Evolutionary conservation across 2,797 vertebrate species (phyloP), one percentile per base, ranked within the genome.

Genomic region (Sebastes minor): DNA sequence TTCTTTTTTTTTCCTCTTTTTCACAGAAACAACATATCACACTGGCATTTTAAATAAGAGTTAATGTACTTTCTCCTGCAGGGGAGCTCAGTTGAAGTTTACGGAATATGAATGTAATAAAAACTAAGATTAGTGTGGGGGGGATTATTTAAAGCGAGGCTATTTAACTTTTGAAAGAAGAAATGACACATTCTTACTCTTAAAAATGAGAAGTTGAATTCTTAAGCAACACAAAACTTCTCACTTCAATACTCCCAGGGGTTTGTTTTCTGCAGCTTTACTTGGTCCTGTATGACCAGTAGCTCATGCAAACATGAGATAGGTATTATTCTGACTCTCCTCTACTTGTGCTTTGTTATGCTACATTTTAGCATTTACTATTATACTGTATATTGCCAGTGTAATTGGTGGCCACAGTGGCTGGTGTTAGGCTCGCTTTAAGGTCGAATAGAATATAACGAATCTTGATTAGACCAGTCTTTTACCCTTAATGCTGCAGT

Each of bases 41-140:
- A 65, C 46, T 80, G 81, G 76, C 80, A 78, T 80, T 87, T 84
- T 83, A 76, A 92, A 83, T 76, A 82, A 30, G 68, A 86, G 81
- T 87, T 90, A 80, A 87, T 85, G 63, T 68, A 59, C 63, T 76
- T 71, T 76, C 32, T 74, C n/a, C 71, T 80, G 32, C 53, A 61
- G 46, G 30, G 2, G 30, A 65, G 42, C 30, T 75, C 18, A 10
- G 33, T 5, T 74, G 49, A 85, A 76, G 66, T 76, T 78, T 62
- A 77, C n/a, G 20, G 62, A 71, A 65, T 63, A 60, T 71, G 27
- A 88, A 76, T 61, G 10, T 14, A 55, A 28, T 2, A 53, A 42
- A 55, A 11, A 52, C n/a, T 10, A 32, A 10, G 1, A 32, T 25
- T 30, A 25, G 13, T 52, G 46, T 56, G 55, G 10, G 9, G 1